These are phyloP conservation scores for Gonatopus flavifemur DNA, from an alignment of 1,140 invertebrate species.

Conservation along the genomic window DNA sequence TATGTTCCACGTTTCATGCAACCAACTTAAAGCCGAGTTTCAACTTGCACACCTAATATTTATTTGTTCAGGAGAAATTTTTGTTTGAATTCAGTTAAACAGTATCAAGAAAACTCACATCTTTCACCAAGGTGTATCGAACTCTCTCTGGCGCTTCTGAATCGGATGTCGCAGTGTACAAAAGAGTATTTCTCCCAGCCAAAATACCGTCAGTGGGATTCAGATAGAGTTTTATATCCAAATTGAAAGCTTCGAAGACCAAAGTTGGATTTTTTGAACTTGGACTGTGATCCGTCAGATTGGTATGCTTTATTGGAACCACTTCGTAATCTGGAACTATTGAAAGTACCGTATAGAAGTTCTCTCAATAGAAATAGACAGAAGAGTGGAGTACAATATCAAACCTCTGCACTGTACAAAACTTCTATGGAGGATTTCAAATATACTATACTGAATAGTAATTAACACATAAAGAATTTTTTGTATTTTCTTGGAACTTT, in stretches of 20 bases:
- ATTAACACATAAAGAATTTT: too few species aligned
- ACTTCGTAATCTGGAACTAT: constrained; percentile 43
- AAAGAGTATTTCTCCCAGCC: constrained; percentile 29
- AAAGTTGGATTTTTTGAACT: constrained; percentile 16
- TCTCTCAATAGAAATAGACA: too few species aligned
- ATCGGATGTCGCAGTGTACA: constrained; percentile 33
- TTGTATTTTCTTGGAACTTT: too few species aligned
- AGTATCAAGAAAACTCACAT: constrained; percentile 20
- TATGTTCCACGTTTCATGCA: too few species aligned
- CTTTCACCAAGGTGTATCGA: constrained; percentile 25
- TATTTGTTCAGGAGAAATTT: too few species aligned
- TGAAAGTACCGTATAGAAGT: too few species aligned
- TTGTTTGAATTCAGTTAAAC: constrained; percentile 9
- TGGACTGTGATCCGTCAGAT: neutral
- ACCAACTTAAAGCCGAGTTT: too few species aligned
- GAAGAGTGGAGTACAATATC: too few species aligned
- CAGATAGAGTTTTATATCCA: constrained; percentile 32
- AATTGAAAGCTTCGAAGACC: constrained; percentile 28
- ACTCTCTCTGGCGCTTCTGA: constrained; percentile 21
- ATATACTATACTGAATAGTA: too few species aligned
- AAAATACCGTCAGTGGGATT: constrained; percentile 36
- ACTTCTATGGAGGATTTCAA: too few species aligned
- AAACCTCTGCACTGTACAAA: too few species aligned
- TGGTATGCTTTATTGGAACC: constrained; percentile 25
- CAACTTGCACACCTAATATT: too few species aligned